Percentiles rank a stretch among this genome's conserved stretches.
These are phyloP conservation scores for Bubo scandiacus DNA, from an alignment of 2,113 vertebrate species.

Conservation along the genomic window DNA sequence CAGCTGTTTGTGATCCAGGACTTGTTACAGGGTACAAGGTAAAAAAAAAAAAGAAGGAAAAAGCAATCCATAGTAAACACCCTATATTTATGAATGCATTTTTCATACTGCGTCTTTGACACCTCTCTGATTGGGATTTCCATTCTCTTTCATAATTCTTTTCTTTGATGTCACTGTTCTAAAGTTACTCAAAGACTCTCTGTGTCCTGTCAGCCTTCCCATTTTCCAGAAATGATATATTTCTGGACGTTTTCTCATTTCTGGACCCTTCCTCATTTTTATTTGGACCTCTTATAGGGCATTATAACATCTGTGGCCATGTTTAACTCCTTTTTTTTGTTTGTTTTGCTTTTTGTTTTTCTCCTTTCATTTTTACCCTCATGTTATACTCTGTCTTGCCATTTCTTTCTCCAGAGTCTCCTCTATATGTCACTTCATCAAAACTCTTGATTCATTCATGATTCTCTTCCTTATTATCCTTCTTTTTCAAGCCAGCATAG, in stretches of 20 bases:
- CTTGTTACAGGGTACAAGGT: slow-evolving; percentile 90
- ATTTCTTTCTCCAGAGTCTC: background rate
- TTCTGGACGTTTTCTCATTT: background rate
- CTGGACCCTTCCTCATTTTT: background rate
- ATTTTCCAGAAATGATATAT: background rate
- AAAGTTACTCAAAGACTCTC: background rate
- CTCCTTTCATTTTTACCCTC: background rate
- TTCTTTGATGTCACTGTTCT: background rate
- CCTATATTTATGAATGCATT: background rate
- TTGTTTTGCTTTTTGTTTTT: no score
- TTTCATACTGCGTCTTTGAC: fast-evolving
- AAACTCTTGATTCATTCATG: background rate
- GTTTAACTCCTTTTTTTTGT: background rate
- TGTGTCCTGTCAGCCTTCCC: background rate
- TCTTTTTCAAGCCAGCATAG: background rate
- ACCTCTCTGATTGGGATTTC: background rate
- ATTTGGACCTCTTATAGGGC: background rate
- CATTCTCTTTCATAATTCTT: background rate
- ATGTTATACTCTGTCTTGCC: background rate
- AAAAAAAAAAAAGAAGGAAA: slow-evolving; percentile 21
- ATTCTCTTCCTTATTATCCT: background rate
- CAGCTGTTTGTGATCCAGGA: slow-evolving; percentile 90
- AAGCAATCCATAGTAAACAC: background rate
- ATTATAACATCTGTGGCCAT: background rate
- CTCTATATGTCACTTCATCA: background rate